Evolutionary conservation across 2,888 invertebrate species (phyloP), one percentile per base, ranked within the genome.

Genomic region (Steinernema carpocapsae): DNA sequence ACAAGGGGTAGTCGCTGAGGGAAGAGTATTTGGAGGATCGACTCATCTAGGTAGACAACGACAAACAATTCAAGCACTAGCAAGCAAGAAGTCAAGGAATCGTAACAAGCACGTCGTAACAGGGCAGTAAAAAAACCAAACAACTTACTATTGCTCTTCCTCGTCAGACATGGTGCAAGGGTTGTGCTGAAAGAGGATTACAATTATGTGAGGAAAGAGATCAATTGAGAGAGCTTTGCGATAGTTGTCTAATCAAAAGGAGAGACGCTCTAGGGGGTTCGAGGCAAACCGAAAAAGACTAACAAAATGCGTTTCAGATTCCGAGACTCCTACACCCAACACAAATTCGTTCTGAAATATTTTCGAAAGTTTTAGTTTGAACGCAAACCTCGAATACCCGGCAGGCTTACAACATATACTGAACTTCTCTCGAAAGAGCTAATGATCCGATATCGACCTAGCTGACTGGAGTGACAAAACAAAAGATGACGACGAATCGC

Each of bases 401-500:
- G 22, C 10, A 52, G 52, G 56, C 6, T 19, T 14, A 29, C 17
- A 64, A 64, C 64, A 29, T 64, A 29, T 26, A 19, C 64, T 64
- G 26, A 64, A 64, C 37, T 17, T 48, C 48, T 37, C 37, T 37
- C 37, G 37, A 10, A 10, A 48, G 48, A 19, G n/a, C 64, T 64
- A 64, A 37, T 32, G 29, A 32, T 64, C 32, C 17, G 32, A 32
- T 64, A 24, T 64, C 56, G 64, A 3, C 22, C 64, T 64, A 64
- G 64, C 32, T 37, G 64, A 32, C 32, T 29, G 32, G 3, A 17
- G 29, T 29, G 64, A 26, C 32, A 64, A 64, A 64, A 64, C 64
- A 64, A 64, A 56, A 32, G 37, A 64, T 64, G 64, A 64, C 64
- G 64, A 64, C 64, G 64, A 64, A 64, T 29, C 24, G 64, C 64